A percentile compares a stretch with the other conserved stretches of the same genome.
These are phyloP conservation scores for Struthidea cinerea DNA, from an alignment of 2,113 vertebrate genomes.

Conservation along the genomic window DNA sequence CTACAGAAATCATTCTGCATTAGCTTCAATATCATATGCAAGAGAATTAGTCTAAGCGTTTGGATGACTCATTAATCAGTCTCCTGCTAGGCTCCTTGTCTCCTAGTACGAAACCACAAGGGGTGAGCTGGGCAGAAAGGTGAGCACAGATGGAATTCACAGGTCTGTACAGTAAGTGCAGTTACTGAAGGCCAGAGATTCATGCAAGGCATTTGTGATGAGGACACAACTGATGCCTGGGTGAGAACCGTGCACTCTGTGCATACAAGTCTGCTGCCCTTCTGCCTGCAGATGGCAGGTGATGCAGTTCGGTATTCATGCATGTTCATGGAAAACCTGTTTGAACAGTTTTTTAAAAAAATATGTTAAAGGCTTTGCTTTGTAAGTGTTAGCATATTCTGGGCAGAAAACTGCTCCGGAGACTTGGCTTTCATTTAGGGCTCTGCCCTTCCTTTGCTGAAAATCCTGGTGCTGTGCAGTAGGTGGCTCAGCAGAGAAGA, in stretches of 20 bases:
- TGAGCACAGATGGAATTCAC: neutral
- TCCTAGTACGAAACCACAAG: neutral
- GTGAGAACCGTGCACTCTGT: rapidly evolving
- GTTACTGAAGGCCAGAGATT: neutral
- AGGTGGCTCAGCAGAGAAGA: neutral
- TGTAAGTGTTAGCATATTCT: neutral
- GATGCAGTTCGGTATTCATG: neutral
- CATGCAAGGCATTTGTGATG: neutral
- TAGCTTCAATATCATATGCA: neutral
- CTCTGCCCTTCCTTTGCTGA: neutral
- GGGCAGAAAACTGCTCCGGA: neutral
- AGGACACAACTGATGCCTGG: neutral
- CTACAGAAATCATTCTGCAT: neutral
- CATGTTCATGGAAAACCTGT: neutral
- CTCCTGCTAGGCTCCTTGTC: neutral
- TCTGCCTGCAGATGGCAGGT: neutral
- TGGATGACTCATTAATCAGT: neutral
- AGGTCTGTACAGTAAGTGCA: neutral
- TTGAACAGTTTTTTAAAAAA: neutral
- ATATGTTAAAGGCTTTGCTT: neutral
- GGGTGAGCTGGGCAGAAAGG: neutral
- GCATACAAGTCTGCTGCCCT: rapidly evolving
- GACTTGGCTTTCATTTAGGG: neutral
- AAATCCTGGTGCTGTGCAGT: neutral
- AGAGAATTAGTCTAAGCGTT: neutral